Base-by-base conservation (phyloP, 2,113 vertebrate genomes). In the Pachycephala philippinensis region DNA sequence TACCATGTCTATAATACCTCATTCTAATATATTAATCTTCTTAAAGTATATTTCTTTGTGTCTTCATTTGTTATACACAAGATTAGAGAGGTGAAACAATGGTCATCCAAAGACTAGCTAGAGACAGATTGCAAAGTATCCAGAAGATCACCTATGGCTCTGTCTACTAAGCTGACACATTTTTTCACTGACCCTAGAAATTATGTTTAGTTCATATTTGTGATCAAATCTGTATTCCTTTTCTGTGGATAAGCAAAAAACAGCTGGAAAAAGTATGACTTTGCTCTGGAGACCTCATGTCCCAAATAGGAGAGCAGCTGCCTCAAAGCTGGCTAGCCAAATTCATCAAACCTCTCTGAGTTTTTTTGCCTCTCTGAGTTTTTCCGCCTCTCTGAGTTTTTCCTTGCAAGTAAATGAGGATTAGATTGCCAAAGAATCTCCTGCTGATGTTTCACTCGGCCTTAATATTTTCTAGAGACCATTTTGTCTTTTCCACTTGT, bases 271-370 rank as follows among this genome's bases (percentile, higher is more conserved):
- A 92, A 19, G 4, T 65, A 44, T 31, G 22, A 52, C 21, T 14
- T 90, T 90, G 13, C 11, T 70, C 31, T 68, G 35, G 37, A 2
- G 7, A 68, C 11, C 33, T 86, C 57, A 23, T 8, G 12, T 71
- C 35, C 33, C 39, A 45, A 31, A 37, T 0, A 53, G 10, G 26
- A 61, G 2, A 53, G 28, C 40, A 78, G 16, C 28, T 87, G 28
- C 27, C 27, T 78, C 50, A 60, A 5, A 0, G 0, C 6, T 42
- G 15, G 7, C 15, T 37, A 23, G 11, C 15, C 39, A 39, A 85
- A 77, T 7, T 30, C 21, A 49, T 0, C 35, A 79, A 47, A 80
- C 3, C 27, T 68, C 40, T 40, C 40, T 40, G 40, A 40, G 40
- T 40, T 40, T 40, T 40, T 70, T 59, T 56, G 15, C 9, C 11